phyloP scores from a whole-genome alignment of 2,888 invertebrate genomes.

The Nineta flava region DNA sequence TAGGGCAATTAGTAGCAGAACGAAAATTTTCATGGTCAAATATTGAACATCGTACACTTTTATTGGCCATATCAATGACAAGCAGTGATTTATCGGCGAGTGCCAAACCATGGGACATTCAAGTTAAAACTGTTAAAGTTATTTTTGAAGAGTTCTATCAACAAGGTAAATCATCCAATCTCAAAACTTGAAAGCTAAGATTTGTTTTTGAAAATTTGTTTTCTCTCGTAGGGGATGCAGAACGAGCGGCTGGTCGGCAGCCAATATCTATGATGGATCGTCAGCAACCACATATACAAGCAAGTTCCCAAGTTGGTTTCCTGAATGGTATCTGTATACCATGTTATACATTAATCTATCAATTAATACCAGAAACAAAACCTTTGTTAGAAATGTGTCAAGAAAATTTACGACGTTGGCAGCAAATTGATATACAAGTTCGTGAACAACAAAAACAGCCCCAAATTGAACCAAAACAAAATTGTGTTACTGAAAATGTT shows the following conservation, averaged over 20 bases:
- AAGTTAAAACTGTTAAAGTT: slow-evolving; percentile 62
- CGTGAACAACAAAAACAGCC: slow-evolving; percentile 16
- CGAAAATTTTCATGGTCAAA: slow-evolving; percentile 47
- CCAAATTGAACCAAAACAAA: slow-evolving; percentile 9
- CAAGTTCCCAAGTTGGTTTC: slow-evolving; percentile 68
- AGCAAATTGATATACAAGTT: slow-evolving; percentile 23
- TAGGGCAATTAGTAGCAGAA: slow-evolving; percentile 35
- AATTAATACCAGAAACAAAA: slow-evolving; percentile 51
- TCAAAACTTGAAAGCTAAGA: slow-evolving; percentile 14
- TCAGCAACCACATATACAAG: slow-evolving; percentile 52
- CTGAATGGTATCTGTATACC: slow-evolving; percentile 66
- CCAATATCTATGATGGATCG: slow-evolving; percentile 76
- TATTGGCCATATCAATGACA: slow-evolving; percentile 69
- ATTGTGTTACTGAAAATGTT: slow-evolving; percentile 1
- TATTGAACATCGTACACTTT: slow-evolving; percentile 46
- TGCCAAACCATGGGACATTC: slow-evolving; percentile 71
- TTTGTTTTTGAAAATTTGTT: slow-evolving; percentile 6
- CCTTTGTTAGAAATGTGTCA: slow-evolving; percentile 52
- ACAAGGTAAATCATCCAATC: slow-evolving; percentile 35
- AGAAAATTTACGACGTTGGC: slow-evolving; percentile 44
- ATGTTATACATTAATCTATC: slow-evolving; percentile 52
- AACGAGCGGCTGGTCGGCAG: slow-evolving; percentile 43
- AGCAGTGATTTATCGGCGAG: slow-evolving; percentile 70
- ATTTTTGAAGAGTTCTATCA: slow-evolving; percentile 73
- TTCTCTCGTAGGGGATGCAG: slow-evolving; percentile 56